Base-by-base conservation (phyloP, 2,888 invertebrate genomes). In the Drosophila diplacantha region DNA sequence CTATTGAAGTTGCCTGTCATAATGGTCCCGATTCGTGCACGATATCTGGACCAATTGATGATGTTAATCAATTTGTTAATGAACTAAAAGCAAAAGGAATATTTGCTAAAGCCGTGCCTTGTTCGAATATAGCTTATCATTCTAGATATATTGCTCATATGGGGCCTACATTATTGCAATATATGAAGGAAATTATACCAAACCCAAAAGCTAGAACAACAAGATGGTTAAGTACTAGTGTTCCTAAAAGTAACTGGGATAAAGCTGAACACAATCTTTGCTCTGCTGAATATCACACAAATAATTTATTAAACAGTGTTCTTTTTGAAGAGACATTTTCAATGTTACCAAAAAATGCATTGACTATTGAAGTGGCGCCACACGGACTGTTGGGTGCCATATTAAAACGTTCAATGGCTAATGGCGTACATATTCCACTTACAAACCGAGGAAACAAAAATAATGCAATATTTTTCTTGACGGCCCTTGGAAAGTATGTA, bases 121-220 rank as follows among this genome's bases (percentile, higher is more conserved):
- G 95, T 80, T 92, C 95, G 52, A 95, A 96, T 81, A 95, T 96
- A 73, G 95, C 97, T 0, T 97, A 96, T 83, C 97, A 97, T 85
- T 96, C 96, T 61, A 91, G 92, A 55, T 95, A 95, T 76, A 95
- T 97, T 78, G 90, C 92, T 4, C 90, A 91, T 18, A 86, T 88
- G 85, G 94, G 93, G 20, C 92, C 93, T 0, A 91, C 89, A 38
- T 90, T 96, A 38, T 85, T 92, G 3, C 90, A 91, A 52, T 91
- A 92, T 72, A 83, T 95, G 55, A 90, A 89, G 22, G 87, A 92
- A 81, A 91, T 93, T 0, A 93, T 94, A 44, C 91, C 91, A 0
- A 79, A 90, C 0, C 92, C 94, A 0, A 93, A 92, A 76, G 86
- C 89, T 2, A 90, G 97, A 20, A 92, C 94, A 0, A 84, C 90